phyloP scores from a whole-genome alignment of 2,113 vertebrate species.

The Notarius lentiginosus region DNA sequence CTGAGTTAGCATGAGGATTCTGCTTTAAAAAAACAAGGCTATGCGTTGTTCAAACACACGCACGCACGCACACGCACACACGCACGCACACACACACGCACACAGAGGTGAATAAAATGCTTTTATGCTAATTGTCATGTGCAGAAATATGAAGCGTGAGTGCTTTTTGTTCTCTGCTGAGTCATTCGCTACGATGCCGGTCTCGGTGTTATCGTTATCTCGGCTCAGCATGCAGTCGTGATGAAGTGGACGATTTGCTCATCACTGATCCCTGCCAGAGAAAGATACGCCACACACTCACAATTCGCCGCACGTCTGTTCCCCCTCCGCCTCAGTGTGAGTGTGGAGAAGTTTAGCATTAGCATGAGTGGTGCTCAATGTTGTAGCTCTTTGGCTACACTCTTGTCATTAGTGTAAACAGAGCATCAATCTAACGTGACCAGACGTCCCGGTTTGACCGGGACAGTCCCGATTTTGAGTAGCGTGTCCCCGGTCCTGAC shows the following conservation, averaged over 20 bases:
- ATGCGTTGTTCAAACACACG: background rate
- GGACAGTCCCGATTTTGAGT: too few relatives aligned
- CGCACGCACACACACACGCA: background rate
- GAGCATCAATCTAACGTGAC: background rate
- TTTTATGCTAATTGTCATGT: background rate
- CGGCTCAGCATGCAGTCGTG: slow-evolving; percentile 13
- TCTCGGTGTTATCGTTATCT: slow-evolving; percentile 28
- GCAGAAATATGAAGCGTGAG: background rate
- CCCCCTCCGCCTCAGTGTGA: background rate
- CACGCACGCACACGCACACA: background rate
- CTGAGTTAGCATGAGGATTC: background rate
- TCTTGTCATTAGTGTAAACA: background rate
- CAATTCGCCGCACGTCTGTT: slow-evolving; percentile 16
- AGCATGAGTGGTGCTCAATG: background rate
- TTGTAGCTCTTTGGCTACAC: background rate
- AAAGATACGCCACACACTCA: slow-evolving; percentile 12
- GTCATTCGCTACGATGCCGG: slow-evolving; percentile 9
- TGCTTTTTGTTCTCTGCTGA: slow-evolving; percentile 17
- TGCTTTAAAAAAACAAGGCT: background rate
- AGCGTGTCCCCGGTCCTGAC: too few relatives aligned
- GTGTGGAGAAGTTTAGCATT: background rate
- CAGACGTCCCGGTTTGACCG: too few relatives aligned
- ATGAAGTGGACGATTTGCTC: slow-evolving; percentile 31
- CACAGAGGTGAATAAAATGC: background rate
- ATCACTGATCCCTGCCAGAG: slow-evolving; percentile 12